Evolutionary conservation across 1,140 invertebrate species (phyloP).

Genomic region (Sarcophaga peregrina): DNA sequence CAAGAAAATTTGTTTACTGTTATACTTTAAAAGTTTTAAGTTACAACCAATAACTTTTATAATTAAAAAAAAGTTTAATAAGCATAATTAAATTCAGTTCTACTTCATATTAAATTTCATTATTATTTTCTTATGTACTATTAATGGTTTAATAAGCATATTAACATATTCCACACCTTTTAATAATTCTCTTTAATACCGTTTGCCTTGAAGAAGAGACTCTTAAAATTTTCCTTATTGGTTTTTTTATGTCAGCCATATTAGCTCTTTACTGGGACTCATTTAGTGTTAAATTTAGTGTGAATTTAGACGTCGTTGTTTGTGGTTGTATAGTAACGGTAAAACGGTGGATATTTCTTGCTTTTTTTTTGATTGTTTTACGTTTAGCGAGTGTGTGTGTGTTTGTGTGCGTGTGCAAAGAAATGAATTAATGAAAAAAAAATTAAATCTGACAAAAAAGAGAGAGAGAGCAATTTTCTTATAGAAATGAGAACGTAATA

Average conservation of each 20-base stretch:
- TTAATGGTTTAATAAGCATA: no score
- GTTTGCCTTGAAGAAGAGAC: background rate
- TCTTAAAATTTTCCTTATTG: background rate
- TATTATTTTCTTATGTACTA: no score
- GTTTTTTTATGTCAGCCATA: no score
- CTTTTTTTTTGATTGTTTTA: slow-evolving; percentile 28
- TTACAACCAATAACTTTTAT: no score
- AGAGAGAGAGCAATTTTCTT: slow-evolving; percentile 23
- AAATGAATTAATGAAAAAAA: background rate
- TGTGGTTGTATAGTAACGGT: slow-evolving; percentile 7
- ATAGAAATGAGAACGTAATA: no score
- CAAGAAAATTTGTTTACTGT: no score
- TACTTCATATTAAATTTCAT: no score
- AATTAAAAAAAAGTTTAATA: no score
- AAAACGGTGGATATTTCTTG: background rate
- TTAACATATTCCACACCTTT: background rate
- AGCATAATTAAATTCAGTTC: no score
- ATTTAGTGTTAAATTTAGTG: slow-evolving; percentile 3
- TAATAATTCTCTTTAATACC: background rate
- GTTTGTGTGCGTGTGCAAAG: background rate
- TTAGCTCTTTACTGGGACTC: background rate
- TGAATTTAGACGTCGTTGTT: slow-evolving; percentile 15
- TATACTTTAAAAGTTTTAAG: no score
- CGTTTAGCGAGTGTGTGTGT: slow-evolving; percentile 21
- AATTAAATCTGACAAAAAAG: slow-evolving; percentile 2